Evolutionary conservation across 2,113 vertebrate genomes (phyloP), one percentile per base, ranked within the genome.

Genomic region (Crotalus tigris): DNA sequence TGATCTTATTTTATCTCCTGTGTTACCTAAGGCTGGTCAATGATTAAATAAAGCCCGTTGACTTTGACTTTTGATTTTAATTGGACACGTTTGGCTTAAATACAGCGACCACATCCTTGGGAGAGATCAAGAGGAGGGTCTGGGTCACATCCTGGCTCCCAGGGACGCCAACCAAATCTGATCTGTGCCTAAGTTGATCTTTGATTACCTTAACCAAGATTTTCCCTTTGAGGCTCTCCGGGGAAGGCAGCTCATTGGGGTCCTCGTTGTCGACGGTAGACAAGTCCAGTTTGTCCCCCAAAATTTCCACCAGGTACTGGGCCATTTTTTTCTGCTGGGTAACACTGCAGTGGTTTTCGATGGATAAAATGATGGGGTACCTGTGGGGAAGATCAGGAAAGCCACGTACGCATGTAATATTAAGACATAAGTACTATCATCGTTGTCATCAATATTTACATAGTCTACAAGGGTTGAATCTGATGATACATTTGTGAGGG

Each of bases 291-390:
- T 99, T 99, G 95, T 99, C 99, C 11, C 98, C 99, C 4, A 99
- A 96, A 93, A 99, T 98, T 95, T 98, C 99, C 0, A 64, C 97
- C 49, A 99, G 98, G 85, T 99, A 99, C 96, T 98, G 98, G 29
- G 99, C 99, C 99, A 99, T 99, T 96, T 99, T 99, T 97, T 99
- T 99, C 95, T 99, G 99, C 97, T 99, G 99, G 61, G 97, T 21
- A 0, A 99, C 98, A 0, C 99, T 99, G 97, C 99, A 99, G 96
- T 99, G 99, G 97, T 99, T 99, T 98, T 99, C 99, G 2, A 99
- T 98, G 39, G 99, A 99, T 95, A 99, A 97, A 96, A 99, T 99
- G 94, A 99, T 98, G 0, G 99, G 99, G 93, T 98, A 99, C 85
- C 99, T 99, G 2, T 39, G 81, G 61, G 91, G 87, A 8, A 24